Conservation (phyloP, 2,113 vertebrate genomes). For the Nerophis ophidion region DNA sequence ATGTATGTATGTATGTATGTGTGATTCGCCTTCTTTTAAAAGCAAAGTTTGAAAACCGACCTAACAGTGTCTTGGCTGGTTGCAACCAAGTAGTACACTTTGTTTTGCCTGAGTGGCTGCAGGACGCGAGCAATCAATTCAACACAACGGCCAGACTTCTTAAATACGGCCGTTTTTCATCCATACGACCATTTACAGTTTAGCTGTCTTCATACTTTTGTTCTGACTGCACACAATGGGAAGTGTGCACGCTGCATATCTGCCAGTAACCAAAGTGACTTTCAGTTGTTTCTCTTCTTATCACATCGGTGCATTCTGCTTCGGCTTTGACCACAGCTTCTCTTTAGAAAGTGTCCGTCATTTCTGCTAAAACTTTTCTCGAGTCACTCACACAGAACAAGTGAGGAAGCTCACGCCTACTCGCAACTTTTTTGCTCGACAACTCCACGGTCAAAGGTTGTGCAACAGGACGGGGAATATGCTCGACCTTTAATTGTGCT, state of each 20-base stretch:
- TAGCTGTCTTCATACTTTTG: not conserved
- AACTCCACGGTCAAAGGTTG: not conserved
- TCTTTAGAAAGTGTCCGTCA: slow-evolving; percentile 6
- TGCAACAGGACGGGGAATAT: not conserved
- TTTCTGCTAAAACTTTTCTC: not conserved
- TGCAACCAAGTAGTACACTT: too few species aligned
- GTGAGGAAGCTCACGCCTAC: not conserved
- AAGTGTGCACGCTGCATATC: not conserved
- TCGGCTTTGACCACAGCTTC: not conserved
- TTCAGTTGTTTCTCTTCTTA: not conserved
- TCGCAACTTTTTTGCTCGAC: not conserved
- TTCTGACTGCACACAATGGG: not conserved
- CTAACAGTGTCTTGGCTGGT: too few species aligned
- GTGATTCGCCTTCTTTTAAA: too few species aligned
- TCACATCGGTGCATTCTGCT: not conserved
- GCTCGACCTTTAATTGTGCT: slow-evolving; percentile 24
- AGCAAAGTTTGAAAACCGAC: too few species aligned
- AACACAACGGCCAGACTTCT: too few species aligned
- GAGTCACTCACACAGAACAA: not conserved
- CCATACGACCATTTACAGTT: too few species aligned
- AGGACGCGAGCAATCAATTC: too few species aligned
- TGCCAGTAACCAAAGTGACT: not conserved
- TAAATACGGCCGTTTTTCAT: too few species aligned
- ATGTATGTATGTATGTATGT: too few species aligned
- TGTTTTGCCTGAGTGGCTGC: too few species aligned